Evolutionary conservation across 2,888 invertebrate species (phyloP).

Genomic region (Dolichomitus sp.): DNA sequence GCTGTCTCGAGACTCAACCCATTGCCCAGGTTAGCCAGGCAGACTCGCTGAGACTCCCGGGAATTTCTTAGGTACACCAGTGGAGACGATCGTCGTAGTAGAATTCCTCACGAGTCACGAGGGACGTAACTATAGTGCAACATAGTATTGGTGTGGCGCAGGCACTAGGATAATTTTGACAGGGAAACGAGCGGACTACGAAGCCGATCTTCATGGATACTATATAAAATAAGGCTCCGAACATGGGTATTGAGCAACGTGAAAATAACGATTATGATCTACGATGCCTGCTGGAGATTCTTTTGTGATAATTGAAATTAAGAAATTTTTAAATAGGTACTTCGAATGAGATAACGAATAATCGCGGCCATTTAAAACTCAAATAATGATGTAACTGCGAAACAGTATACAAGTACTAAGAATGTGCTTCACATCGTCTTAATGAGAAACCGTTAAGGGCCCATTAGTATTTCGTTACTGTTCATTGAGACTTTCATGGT

Average conservation of each 20-base stretch:
- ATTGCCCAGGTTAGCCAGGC: conserved; percentile 17
- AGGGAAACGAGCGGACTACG: not conserved
- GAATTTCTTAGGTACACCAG: conserved; percentile 49
- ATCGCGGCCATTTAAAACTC: not conserved
- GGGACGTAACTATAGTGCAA: conserved; percentile 44
- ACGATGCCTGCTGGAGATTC: too few species aligned
- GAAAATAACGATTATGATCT: too few species aligned
- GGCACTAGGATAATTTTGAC: not conserved
- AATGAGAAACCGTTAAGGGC: not conserved
- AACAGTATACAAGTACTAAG: not conserved
- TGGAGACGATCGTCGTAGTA: conserved; percentile 12
- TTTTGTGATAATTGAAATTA: too few species aligned
- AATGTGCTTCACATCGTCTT: not conserved
- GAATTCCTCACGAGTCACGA: conserved; percentile 47
- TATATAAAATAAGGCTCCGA: too few species aligned
- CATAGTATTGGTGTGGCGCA: not conserved
- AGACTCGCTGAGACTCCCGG: conserved; percentile 38
- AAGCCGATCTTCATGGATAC: too few species aligned
- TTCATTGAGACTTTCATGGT: not conserved
- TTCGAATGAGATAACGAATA: conserved; percentile 10
- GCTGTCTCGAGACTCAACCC: conserved; percentile 38
- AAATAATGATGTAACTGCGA: not conserved
- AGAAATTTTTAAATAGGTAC: too few species aligned
- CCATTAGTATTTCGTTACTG: not conserved
- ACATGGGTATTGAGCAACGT: too few species aligned